Conservation (phyloP, 2,888 invertebrate genomes). For the Leptopilina syphax region DNA sequence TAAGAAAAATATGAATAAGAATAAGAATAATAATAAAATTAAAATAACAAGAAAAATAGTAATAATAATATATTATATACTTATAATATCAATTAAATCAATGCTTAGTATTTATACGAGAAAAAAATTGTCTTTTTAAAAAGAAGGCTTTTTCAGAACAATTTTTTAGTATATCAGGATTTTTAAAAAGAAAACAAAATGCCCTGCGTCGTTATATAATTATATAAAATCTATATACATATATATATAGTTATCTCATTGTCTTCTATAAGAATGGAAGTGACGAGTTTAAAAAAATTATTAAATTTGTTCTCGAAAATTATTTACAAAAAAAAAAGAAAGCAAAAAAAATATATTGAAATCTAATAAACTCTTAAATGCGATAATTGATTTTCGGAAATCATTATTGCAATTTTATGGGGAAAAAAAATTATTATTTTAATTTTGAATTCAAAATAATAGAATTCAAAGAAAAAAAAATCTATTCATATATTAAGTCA, state of each 20-base stretch:
- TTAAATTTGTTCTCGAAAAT: background rate
- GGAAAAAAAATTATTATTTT: too few species aligned
- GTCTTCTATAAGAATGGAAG: constrained; percentile 11
- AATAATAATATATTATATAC: background rate
- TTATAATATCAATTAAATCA: background rate
- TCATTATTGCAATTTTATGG: too few species aligned
- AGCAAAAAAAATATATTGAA: too few species aligned
- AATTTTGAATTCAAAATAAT: too few species aligned
- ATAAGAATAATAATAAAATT: background rate
- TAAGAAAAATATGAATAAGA: too few species aligned
- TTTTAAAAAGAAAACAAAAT: background rate
- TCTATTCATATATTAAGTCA: too few species aligned
- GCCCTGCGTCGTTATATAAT: background rate
- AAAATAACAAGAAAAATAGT: background rate
- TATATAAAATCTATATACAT: background rate
- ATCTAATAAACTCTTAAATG: too few species aligned
- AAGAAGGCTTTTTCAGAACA: background rate
- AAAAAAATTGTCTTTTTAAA: constrained; percentile 3
- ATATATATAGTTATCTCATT: background rate
- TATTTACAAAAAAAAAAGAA: background rate
- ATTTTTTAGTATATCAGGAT: constrained; percentile 5
- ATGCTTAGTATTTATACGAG: background rate
- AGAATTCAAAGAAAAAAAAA: too few species aligned
- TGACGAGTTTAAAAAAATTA: background rate
- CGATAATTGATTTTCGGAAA: too few species aligned